Evolutionary conservation across 2,888 invertebrate species (phyloP).

Genomic region (Yponomeuta plumbellus): DNA sequence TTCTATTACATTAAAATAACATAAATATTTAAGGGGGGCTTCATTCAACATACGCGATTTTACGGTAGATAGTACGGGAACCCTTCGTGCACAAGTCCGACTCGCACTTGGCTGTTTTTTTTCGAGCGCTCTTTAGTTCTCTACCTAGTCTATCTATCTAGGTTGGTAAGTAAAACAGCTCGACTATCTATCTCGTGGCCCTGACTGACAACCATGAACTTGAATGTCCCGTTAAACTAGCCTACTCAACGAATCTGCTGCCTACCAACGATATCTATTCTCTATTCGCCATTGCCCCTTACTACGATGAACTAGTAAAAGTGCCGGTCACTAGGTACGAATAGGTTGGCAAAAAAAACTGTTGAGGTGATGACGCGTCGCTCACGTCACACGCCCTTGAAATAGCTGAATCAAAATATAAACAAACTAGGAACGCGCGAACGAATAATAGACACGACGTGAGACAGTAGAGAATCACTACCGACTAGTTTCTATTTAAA

Average conservation of each 20-base stretch:
- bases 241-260: background rate
- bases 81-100: no score
- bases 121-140: no score
- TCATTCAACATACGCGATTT: no score
- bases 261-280: background rate
- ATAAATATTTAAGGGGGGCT: no score
- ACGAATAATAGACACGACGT: conserved; percentile 52
- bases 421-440: conserved; percentile 70
- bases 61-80: no score
- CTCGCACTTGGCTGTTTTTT: no score
- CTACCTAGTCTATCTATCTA: background rate
- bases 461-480: conserved; percentile 16
- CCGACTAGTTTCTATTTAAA: conserved; percentile 49
- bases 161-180: background rate
- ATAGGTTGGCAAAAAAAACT: conserved; percentile 6
- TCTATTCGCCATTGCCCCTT: background rate
- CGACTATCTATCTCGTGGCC: background rate
- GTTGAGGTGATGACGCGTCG: conserved; percentile 2
- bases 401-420: conserved; percentile 53
- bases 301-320: background rate
- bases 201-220: background rate
- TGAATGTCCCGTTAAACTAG: conserved; percentile 1
- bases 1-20: no score
- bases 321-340: background rate
- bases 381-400: conserved; percentile 50